Base-by-base conservation (phyloP, 2,888 invertebrate species). In the Linnaemya tessellans region DNA sequence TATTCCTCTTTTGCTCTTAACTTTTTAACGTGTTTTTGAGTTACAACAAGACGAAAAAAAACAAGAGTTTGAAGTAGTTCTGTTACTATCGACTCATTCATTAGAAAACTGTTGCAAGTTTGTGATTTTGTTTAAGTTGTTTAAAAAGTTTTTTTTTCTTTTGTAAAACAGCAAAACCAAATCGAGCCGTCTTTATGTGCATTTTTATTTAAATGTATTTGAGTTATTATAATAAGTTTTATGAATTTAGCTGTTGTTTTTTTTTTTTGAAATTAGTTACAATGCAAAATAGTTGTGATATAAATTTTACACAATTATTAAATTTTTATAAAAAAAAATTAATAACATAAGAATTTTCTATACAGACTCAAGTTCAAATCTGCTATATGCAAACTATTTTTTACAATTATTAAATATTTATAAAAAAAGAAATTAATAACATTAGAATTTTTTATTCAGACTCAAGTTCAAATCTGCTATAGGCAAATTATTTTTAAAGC, bases 101-200 rank as follows among this genome's bases (percentile, higher is more conserved):
- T 86, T 77, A 77, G 79, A 65, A 64, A 65, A 78, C 80, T 81
- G 74, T 58, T 64, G 73, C 68, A 58, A 73, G 49, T 78, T 67
- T 65, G 51, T 74, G 78, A 81, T 80, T 56, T 84, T 56, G 77
- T 80, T 87, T 80, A 87, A 88, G 86, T 88, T 87, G 87, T 82
- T 71, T 80, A 80, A 78, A 77, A 86, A 87, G 84, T 84, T 87
- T 83, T 35, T 22, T 22, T 11, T 11, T 51, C 22, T 38, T 60
- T 13, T 58, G 22, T 10, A 15, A 56, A 65, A 41, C 18, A 49
- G n/a, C 5, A 30, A 41, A 35, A 82, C 18, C 18, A 65, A 41
- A 54, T 43, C 18, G 25, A 35, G 80, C 20, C 13, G 30, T 80
- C 41, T 25, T 60, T 74, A 10, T 65, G 7, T 10, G 5, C 1